Conservation (phyloP, 2,797 vertebrate species). For the Poliocrania exsul region DNA sequence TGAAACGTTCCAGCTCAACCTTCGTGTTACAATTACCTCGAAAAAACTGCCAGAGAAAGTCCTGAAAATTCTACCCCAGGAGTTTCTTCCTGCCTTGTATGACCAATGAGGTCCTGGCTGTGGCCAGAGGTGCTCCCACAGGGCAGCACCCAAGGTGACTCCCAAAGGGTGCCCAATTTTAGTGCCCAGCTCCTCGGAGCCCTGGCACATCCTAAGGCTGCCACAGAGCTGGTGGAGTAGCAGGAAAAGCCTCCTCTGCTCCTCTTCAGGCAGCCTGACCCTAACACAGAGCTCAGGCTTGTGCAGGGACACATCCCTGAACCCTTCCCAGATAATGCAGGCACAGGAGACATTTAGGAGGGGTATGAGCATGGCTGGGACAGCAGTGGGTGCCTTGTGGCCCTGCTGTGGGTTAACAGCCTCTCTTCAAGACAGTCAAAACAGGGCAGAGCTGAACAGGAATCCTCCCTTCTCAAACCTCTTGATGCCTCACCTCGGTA, state of each 20-base stretch:
- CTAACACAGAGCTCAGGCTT: background rate
- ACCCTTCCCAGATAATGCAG: background rate
- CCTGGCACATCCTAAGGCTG: background rate
- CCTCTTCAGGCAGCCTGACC: background rate
- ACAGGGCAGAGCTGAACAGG: background rate
- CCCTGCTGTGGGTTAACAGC: background rate
- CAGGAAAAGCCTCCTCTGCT: background rate
- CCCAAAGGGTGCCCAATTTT: background rate
- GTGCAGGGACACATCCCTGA: background rate
- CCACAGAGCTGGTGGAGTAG: background rate
- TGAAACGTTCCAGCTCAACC: conserved; percentile 45
- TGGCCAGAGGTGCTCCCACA: accelerated
- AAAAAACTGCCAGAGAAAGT: conserved; percentile 19
- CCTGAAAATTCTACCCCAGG: background rate
- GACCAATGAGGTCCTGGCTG: accelerated
- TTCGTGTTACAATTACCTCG: background rate
- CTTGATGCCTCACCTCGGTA: accelerated
- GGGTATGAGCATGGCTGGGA: accelerated
- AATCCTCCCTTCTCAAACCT: background rate
- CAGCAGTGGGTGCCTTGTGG: background rate
- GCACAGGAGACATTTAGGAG: background rate
- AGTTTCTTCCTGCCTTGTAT: background rate
- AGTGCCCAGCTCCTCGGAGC: background rate
- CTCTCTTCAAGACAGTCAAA: background rate
- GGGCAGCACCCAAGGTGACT: background rate